Percentiles rank a stretch among this genome's conserved stretches.
These are phyloP conservation scores for Lochmaea crataegi DNA, from an alignment of 2,888 invertebrate species.

Conservation along the genomic window DNA sequence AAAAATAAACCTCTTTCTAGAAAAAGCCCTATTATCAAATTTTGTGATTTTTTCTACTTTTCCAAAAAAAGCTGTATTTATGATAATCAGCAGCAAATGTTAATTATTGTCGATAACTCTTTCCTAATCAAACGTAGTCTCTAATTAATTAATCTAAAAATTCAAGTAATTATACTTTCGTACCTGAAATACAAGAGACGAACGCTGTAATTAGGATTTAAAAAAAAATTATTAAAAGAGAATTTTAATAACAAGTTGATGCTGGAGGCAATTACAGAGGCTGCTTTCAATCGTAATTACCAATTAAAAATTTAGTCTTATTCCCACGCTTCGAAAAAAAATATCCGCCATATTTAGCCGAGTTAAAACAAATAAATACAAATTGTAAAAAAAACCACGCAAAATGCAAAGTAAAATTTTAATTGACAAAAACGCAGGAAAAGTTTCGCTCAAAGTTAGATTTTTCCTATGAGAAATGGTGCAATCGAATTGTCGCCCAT, in stretches of 20 bases:
- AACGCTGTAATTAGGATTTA: constrained; percentile 40
- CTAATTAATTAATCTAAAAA: constrained; percentile 44
- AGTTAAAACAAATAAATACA: not conserved
- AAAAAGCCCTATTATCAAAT: no score
- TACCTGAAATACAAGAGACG: constrained; percentile 32
- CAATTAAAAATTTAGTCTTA: constrained; percentile 41
- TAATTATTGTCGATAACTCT: constrained; percentile 28
- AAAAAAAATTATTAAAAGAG: constrained; percentile 40
- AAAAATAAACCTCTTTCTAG: no score
- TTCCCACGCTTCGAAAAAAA: constrained; percentile 40
- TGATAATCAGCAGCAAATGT: not conserved
- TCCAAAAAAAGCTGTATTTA: no score
- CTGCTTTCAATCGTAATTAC: constrained; percentile 37
- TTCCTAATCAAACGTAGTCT: constrained; percentile 40
- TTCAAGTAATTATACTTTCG: constrained; percentile 39
- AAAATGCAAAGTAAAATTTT: no score
- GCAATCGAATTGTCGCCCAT: no score
- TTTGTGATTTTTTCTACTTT: no score
- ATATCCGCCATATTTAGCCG: not conserved
- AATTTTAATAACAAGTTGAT: constrained; percentile 40
- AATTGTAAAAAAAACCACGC: not conserved
- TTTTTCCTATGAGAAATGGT: no score
- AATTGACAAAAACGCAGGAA: no score
- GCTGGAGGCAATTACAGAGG: constrained; percentile 41
- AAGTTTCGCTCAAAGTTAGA: no score